These are phyloP conservation scores for Morelia viridis DNA, from an alignment of 2,797 vertebrate genomes.

Conservation along the genomic window DNA sequence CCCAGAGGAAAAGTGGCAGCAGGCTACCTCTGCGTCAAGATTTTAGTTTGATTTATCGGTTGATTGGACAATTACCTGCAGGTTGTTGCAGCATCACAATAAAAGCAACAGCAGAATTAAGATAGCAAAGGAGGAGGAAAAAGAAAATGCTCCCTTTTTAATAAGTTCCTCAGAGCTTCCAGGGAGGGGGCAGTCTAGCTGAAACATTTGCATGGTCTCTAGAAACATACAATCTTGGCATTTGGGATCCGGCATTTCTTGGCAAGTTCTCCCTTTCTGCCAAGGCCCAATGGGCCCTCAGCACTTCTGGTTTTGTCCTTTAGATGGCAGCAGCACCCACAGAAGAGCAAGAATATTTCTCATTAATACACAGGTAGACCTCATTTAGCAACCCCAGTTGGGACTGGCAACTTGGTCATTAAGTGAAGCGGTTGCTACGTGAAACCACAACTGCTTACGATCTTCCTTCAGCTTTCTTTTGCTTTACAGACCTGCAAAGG, in stretches of 20 bases:
- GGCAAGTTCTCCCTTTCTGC: neutral
- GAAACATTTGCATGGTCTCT: neutral
- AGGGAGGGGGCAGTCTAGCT: neutral
- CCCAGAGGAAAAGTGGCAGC: too few relatives aligned
- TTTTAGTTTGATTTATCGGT: neutral
- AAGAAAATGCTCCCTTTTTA: neutral
- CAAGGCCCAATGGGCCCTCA: too few relatives aligned
- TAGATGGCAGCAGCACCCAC: slow-evolving; percentile 24
- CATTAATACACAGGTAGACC: too few relatives aligned
- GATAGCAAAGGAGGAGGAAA: neutral
- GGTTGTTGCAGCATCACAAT: neutral
- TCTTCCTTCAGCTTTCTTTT: neutral
- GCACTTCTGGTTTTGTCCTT: neutral
- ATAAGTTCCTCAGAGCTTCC: neutral
- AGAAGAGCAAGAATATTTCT: neutral
- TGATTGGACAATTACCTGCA: neutral
- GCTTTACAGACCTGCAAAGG: neutral
- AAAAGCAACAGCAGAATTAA: neutral
- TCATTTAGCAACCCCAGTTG: rapidly evolving
- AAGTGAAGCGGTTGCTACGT: neutral
- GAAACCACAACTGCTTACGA: neutral
- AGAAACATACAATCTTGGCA: neutral
- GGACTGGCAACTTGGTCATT: neutral
- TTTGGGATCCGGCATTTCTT: neutral
- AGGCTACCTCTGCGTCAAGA: neutral